Evolutionary conservation across 2,113 vertebrate species (phyloP).

Genomic region (Prionailurus viverrinus): DNA sequence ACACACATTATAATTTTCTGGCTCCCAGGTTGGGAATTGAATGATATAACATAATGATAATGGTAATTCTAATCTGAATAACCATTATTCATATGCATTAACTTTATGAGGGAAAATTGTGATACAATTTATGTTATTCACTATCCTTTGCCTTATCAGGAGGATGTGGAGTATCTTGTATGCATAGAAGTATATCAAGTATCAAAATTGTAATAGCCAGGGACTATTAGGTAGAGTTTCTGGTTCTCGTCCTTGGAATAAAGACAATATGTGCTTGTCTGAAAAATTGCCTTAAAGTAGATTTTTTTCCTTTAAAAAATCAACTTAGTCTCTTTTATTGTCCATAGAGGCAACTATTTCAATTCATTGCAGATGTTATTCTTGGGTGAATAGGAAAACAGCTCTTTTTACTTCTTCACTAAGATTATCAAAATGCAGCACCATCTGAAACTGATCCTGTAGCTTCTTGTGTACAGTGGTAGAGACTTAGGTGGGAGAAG

Average conservation of each 20-base stretch:
- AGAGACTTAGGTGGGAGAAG: background rate
- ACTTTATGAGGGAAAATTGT: background rate
- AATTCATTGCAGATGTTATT: background rate
- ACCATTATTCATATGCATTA: background rate
- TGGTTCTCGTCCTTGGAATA: slow-evolving; percentile 6
- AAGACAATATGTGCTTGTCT: background rate
- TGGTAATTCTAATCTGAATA: background rate
- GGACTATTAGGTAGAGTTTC: background rate
- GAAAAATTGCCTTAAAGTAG: background rate
- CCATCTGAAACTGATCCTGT: background rate
- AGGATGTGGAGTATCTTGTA: background rate
- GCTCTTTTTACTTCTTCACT: background rate
- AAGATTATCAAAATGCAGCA: slow-evolving; percentile 40
- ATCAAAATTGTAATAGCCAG: background rate
- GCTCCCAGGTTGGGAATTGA: background rate
- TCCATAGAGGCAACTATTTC: background rate
- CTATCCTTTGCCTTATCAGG: background rate
- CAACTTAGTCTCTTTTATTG: background rate
- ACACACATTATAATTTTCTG: background rate
- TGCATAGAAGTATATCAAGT: background rate
- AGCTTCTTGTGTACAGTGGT: background rate
- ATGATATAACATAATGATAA: background rate
- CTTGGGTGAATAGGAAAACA: background rate
- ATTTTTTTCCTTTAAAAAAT: background rate
- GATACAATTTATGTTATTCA: background rate